Percentiles rank a stretch among this genome's conserved stretches.
Conservation (phyloP, 2,888 invertebrate genomes). For the Gerris lacustris region DNA sequence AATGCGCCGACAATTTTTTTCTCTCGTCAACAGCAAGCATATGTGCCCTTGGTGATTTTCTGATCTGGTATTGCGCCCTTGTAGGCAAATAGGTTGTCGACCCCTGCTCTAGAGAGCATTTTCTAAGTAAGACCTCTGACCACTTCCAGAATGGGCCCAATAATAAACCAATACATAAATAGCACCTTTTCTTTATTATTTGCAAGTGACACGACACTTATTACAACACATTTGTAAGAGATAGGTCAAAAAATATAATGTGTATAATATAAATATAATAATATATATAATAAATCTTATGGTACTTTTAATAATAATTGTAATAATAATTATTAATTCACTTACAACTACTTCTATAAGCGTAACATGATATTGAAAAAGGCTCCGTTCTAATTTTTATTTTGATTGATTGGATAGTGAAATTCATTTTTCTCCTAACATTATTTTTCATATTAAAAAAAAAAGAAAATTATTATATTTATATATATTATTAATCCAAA, state of each 20-base stretch:
- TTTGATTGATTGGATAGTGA: neutral
- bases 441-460: too few species aligned
- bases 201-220: constrained; percentile 3
- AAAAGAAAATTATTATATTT: too few species aligned
- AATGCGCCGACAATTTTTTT: too few species aligned
- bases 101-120: too few species aligned
- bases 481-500: too few species aligned
- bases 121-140: too few species aligned
- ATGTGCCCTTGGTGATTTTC: too few species aligned
- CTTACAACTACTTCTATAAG: constrained; percentile 9
- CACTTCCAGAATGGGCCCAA: too few species aligned
- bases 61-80: too few species aligned
- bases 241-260: neutral
- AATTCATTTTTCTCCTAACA: too few species aligned
- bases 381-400: constrained; percentile 5
- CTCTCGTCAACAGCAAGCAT: too few species aligned
- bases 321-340: neutral
- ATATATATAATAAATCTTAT: neutral
- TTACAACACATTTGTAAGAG: constrained; percentile 1
- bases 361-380: constrained; percentile 6
- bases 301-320: neutral
- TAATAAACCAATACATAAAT: neutral
- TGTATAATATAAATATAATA: constrained; percentile 3
- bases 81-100: too few species aligned
- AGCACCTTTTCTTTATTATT: constrained; percentile 5